Evolutionary conservation across 2,888 invertebrate genomes (phyloP), one percentile per base, ranked within the genome.

Genomic region (Dendrolimus houi): DNA sequence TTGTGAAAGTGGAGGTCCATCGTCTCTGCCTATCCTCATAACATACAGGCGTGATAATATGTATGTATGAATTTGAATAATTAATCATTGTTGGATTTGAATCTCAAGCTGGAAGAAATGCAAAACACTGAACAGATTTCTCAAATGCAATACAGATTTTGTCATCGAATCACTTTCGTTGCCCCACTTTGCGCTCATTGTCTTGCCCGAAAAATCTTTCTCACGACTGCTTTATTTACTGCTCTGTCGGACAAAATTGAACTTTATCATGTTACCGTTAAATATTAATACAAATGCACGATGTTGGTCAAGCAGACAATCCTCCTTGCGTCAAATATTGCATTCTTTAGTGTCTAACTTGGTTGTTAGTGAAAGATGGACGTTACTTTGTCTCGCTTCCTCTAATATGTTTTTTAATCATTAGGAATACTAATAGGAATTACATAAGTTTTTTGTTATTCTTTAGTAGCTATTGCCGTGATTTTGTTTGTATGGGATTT

Each of bases 121-220:
- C 29, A 2, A 29, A 29, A 29, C 29, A 47, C 12, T 47, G 47
- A 47, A 47, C 47, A 47, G 47, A 47, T 47, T 47, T 47, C 47
- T 47, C 47, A 47, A 47, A 47, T 47, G 47, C 47, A 47, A 47
- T 47, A 47, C 47, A 10, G 47, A 47, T 47, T 12, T 47, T 52
- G 63, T 64, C 69, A 69, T 72, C 69, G 66, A 64, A 73, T 70
- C 72, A 79, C 81, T 81, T 81, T 81, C 81, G 77, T 67, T 74
- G 79, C 64, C 74, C 78, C 66, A 74, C 67, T 71, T 81, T 63
- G 60, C 56, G 60, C 54, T 62, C 66, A 71, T 75, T 75, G 72
- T 75, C 68, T 69, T 60, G 66, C 65, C 62, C 47, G 8, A 59
- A 66, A 62, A 67, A 64, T 72, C 65, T 62, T 68, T 53, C 58